Evolutionary conservation across 2,113 vertebrate species (phyloP).

Genomic region (Scartelaos histophorus): DNA sequence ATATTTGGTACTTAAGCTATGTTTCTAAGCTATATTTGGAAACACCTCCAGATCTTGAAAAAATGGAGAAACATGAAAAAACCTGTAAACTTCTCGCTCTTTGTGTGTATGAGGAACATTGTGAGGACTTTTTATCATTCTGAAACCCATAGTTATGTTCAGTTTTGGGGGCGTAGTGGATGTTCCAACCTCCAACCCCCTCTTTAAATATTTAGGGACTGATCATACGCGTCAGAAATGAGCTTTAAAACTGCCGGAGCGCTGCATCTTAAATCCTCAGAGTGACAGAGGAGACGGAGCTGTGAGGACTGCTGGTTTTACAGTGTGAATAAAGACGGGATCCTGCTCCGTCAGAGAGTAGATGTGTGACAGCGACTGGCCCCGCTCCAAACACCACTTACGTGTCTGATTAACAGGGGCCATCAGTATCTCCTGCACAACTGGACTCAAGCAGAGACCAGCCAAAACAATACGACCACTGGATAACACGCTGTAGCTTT

Average conservation of each 20-base stretch:
- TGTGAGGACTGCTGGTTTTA: conserved; percentile 17
- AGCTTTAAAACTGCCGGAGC: background rate
- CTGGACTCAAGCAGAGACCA: conserved; percentile 17
- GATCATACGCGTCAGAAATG: background rate
- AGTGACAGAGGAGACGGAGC: background rate
- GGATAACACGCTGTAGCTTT: no score
- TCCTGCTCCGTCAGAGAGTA: conserved; percentile 33
- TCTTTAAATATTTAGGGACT: background rate
- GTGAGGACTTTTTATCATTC: no score
- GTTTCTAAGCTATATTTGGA: no score
- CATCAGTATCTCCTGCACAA: conserved; percentile 43
- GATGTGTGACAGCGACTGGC: conserved; percentile 31
- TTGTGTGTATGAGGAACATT: no score
- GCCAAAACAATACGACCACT: background rate
- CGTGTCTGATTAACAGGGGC: conserved; percentile 38
- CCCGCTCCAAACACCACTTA: conserved; percentile 44
- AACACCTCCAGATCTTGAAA: no score
- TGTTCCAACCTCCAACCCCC: no score
- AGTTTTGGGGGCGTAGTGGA: no score
- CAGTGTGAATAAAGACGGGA: conserved; percentile 26
- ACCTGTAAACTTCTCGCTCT: no score
- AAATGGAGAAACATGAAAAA: no score
- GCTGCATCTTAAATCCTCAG: background rate
- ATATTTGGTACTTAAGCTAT: no score
- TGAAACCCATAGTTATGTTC: no score